Evolutionary conservation across 2,888 invertebrate genomes (phyloP), one percentile per base, ranked within the genome.

Genomic region (Eledone cirrhosa): DNA sequence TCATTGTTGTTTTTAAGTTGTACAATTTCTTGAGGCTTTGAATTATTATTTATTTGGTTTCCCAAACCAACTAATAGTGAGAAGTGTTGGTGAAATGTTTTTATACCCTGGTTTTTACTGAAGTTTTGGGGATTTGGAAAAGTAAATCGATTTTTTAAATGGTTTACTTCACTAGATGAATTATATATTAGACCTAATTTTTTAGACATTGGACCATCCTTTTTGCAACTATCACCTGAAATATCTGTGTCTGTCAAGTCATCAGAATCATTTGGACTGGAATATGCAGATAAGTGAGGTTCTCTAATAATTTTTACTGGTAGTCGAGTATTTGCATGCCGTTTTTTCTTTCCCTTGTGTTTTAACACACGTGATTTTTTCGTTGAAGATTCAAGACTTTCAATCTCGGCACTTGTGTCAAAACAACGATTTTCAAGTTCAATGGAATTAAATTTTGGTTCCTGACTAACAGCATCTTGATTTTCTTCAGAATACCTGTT

Each of bases 1-100:
- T 97, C 97, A 91, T 96, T 96, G 77, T 96, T 91, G 33, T 41
- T 5, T 92, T 96, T 95, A 84, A 95, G 96, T 91, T 96, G 96
- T 95, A 95, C 97, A 69, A 95, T 92, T 81, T 95, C 94, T 89
- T 97, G 96, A 90, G 97, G 96, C 83, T 33, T 33, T 22, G 13
- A n/a, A 22, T 33, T n/a, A 33, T 72, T 67, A 31, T 3, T 72
- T 13, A n/a, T 72, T 8, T 22, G 41, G 22, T 41, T 72, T n/a
- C 91, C 91, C 86, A 95, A 93, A 86, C 94, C 94, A 86, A 95
- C 94, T 78, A 95, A 92, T 91, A 94, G 92, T 85, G 94, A 94
- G 90, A 95, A 94, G 0, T 94, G 94, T 87, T 94, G 84, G 77
- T 86, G 86, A 81, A 90, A 90, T 16, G 82, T 84, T 33, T 85